These are phyloP conservation scores for Andrena minutula DNA, from an alignment of 2,888 invertebrate species.

Conservation along the genomic window DNA sequence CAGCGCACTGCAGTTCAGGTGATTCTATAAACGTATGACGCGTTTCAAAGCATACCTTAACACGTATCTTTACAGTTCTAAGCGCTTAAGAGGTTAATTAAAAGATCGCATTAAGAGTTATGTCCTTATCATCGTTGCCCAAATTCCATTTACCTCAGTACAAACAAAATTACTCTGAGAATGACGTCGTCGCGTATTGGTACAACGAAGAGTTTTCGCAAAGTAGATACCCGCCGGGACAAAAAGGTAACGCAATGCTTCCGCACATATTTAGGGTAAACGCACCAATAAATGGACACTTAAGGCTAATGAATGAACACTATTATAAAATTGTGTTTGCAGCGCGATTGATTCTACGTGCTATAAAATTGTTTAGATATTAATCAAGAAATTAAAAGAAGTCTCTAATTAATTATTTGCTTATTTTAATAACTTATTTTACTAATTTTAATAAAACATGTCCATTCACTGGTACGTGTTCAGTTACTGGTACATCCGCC, in stretches of 20 bases:
- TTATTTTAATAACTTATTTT: too few relatives aligned
- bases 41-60: not conserved
- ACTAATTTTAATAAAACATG: too few relatives aligned
- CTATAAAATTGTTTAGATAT: too few relatives aligned
- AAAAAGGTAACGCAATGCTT: constrained; percentile 74
- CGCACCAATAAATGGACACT: too few relatives aligned
- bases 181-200: constrained; percentile 85
- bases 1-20: not conserved
- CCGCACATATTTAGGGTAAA: not conserved
- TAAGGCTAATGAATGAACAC: too few relatives aligned
- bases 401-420: too few relatives aligned
- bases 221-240: constrained; percentile 86
- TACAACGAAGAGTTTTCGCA: constrained; percentile 87
- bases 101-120: constrained; percentile 64
- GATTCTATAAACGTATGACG: not conserved
- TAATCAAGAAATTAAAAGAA: too few relatives aligned
- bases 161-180: constrained; percentile 65
- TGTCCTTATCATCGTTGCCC: constrained; percentile 79
- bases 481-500: too few relatives aligned
- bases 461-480: too few relatives aligned
- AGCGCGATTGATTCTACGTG: too few relatives aligned
- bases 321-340: too few relatives aligned
- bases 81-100: constrained; percentile 18
- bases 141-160: constrained; percentile 75
- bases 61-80: not conserved